Percentiles rank a stretch among this genome's conserved stretches.
Conservation (phyloP, 2,888 invertebrate genomes). For the Meliscaeva auricollis region DNA sequence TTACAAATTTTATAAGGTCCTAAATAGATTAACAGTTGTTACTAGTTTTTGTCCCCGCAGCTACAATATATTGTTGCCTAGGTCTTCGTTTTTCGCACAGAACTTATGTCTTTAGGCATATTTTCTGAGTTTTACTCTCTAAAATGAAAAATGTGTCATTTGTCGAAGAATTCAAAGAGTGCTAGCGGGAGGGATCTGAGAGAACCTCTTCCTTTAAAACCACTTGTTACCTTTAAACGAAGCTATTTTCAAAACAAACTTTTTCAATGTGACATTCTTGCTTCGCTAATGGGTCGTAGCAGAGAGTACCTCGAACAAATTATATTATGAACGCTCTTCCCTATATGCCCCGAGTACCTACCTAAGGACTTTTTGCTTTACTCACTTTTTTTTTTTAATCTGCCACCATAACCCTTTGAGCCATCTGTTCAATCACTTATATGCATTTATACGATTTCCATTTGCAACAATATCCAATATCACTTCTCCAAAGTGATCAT, state of each 20-base stretch:
- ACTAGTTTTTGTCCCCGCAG: too few relatives aligned
- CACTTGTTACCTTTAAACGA: conserved; percentile 22
- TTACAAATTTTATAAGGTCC: too few relatives aligned
- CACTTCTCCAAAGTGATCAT: conserved; percentile 52
- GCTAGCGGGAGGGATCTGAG: not conserved
- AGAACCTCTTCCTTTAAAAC: not conserved
- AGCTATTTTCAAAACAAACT: conserved; percentile 31
- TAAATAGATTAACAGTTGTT: too few relatives aligned
- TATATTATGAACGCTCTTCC: conserved; percentile 51
- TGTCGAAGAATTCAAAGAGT: not conserved
- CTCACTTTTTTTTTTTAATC: not conserved
- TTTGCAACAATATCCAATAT: conserved; percentile 63
- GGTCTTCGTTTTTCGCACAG: too few relatives aligned
- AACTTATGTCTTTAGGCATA: too few relatives aligned
- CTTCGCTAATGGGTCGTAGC: conserved; percentile 43
- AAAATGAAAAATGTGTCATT: not conserved
- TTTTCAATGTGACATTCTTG: conserved; percentile 43
- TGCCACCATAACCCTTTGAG: conserved; percentile 7
- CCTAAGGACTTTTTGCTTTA: not conserved
- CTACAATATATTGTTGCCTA: too few relatives aligned
- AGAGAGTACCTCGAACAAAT: conserved; percentile 23
- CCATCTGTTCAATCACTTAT: conserved; percentile 57
- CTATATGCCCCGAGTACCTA: not conserved
- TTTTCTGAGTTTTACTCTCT: not conserved
- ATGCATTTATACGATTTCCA: conserved; percentile 47